Percentiles rank a stretch among this genome's conserved stretches.
phyloP scores from a whole-genome alignment of 2,113 vertebrate species.

The Verasper variegatus region DNA sequence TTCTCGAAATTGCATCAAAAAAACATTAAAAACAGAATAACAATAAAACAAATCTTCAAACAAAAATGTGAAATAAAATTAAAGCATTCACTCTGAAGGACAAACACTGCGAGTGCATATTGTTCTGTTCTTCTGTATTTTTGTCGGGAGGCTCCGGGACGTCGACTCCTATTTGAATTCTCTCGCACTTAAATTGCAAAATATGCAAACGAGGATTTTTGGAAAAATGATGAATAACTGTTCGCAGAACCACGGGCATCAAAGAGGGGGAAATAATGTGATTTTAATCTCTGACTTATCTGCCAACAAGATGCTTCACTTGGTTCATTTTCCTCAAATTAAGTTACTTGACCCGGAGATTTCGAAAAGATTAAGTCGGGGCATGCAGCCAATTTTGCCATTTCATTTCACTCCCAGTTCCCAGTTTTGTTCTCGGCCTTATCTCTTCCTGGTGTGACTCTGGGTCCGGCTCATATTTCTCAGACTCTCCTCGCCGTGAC shows the following conservation, averaged over 20 bases:
- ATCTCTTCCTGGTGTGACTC: background rate
- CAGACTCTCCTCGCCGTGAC: background rate
- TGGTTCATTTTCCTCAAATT: slow-evolving; percentile 36
- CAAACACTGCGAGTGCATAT: background rate
- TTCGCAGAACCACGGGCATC: background rate
- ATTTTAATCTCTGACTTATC: slow-evolving; percentile 6
- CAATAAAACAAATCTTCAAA: slow-evolving; percentile 7
- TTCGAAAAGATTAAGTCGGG: background rate
- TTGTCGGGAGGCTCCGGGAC: background rate
- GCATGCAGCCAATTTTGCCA: background rate
- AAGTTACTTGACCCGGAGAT: slow-evolving; percentile 34
- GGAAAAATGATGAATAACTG: slow-evolving; percentile 17
- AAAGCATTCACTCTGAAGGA: slow-evolving; percentile 39
- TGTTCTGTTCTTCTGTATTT: background rate
- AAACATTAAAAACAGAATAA: slow-evolving; percentile 13
- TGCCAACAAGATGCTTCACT: too few species aligned
- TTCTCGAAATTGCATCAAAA: slow-evolving; percentile 22
- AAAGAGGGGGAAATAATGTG: slow-evolving; percentile 14
- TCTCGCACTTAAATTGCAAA: slow-evolving; percentile 8
- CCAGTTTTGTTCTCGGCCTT: background rate
- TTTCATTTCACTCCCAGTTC: slow-evolving; percentile 25
- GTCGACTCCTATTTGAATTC: slow-evolving; percentile 7
- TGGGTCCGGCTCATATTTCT: slow-evolving; percentile 8
- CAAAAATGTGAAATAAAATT: slow-evolving; percentile 14
- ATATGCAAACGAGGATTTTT: background rate